Percentiles rank a stretch among this genome's conserved stretches.
phyloP scores from a whole-genome alignment of 1,140 invertebrate species.

The Hylaeus anthracinus region DNA sequence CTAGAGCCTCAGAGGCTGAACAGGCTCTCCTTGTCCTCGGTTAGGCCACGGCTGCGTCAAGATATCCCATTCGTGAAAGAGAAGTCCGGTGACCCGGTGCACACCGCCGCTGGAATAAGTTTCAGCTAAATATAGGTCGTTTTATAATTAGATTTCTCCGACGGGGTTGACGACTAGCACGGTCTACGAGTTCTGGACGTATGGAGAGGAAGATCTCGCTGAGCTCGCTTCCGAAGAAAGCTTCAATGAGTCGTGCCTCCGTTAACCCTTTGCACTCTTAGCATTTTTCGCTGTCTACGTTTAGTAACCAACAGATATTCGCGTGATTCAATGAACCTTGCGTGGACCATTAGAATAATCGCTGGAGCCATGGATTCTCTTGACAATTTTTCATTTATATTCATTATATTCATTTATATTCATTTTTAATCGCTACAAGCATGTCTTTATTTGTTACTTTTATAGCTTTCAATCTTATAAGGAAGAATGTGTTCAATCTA shows the following conservation, averaged over 20 bases:
- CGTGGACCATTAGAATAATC: too few relatives aligned
- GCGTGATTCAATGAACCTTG: too few relatives aligned
- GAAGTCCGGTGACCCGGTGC: conserved; percentile 65
- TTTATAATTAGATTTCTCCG: conserved; percentile 58
- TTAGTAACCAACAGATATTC: neutral
- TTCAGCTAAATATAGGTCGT: conserved; percentile 66
- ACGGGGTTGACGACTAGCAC: conserved; percentile 62
- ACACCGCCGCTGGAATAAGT: conserved; percentile 64
- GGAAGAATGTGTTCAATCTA: too few relatives aligned
- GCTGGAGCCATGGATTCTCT: too few relatives aligned
- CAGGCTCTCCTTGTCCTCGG: conserved; percentile 8
- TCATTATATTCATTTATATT: too few relatives aligned
- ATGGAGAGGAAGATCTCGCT: conserved; percentile 15
- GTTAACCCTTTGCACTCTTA: neutral
- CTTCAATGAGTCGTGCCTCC: conserved; percentile 6
- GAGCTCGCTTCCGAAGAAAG: neutral
- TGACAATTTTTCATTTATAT: too few relatives aligned
- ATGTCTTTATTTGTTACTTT: too few relatives aligned
- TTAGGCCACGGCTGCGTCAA: conserved; percentile 17
- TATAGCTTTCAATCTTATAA: too few relatives aligned
- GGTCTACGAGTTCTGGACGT: conserved; percentile 46
- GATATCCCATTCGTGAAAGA: conserved; percentile 55
- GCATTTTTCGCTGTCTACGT: too few relatives aligned
- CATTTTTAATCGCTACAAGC: too few relatives aligned
- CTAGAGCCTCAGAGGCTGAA: neutral